A percentile compares a stretch with the other conserved stretches of the same genome.
phyloP scores from a whole-genome alignment of 2,113 vertebrate genomes.

The Corythaeola cristata region DNA sequence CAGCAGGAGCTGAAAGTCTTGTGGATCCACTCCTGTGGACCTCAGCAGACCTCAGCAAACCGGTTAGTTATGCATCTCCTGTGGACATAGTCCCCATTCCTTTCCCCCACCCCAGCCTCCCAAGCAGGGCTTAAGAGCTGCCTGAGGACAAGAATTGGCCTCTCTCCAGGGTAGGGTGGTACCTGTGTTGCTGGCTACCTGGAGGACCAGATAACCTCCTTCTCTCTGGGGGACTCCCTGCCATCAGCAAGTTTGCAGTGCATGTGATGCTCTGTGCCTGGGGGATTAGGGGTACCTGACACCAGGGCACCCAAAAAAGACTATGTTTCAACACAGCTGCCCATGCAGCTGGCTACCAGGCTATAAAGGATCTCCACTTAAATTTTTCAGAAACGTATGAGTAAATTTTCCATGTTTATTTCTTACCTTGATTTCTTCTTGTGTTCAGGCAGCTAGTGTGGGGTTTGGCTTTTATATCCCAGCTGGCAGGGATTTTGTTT shows the following conservation, averaged over 20 bases:
- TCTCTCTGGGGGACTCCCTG: neutral
- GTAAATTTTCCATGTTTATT: neutral
- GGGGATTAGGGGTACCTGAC: neutral
- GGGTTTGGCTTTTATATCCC: neutral
- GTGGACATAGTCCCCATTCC: neutral
- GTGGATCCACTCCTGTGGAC: neutral
- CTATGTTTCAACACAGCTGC: neutral
- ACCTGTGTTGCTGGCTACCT: neutral
- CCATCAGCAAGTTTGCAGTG: accelerated
- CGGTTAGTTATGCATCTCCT: neutral
- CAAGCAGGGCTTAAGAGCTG: neutral
- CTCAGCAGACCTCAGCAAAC: neutral
- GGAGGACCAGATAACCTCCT: neutral
- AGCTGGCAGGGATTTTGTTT: neutral
- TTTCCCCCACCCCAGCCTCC: neutral
- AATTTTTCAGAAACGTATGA: neutral
- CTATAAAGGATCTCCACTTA: neutral
- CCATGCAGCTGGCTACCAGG: neutral
- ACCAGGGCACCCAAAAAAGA: neutral
- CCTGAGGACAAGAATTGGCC: neutral
- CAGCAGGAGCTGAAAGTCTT: neutral
- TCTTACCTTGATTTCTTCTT: neutral
- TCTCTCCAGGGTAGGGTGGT: neutral
- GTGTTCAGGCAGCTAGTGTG: neutral
- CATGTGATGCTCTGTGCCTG: neutral